Evolutionary conservation across 2,113 vertebrate genomes (phyloP).

Genomic region (Chaenogobius annularis): DNA sequence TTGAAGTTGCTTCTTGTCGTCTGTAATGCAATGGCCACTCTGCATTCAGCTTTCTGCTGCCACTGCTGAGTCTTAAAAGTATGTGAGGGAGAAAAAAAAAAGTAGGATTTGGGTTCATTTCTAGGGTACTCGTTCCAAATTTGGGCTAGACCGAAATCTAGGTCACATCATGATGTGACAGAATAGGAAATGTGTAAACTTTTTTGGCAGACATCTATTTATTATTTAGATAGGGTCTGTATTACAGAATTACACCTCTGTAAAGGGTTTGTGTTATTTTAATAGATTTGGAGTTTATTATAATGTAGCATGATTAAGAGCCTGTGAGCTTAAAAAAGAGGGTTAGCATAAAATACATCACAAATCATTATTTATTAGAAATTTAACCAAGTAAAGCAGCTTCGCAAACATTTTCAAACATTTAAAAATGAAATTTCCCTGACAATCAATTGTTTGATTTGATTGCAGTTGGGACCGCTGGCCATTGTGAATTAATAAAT

Average conservation of each 20-base stretch:
- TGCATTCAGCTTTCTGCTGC: slow-evolving; percentile 68
- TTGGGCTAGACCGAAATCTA: slow-evolving; percentile 2
- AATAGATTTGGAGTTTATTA: background rate
- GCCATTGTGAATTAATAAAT: background rate
- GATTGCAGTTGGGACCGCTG: background rate
- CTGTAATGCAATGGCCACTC: slow-evolving; percentile 57
- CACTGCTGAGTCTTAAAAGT: slow-evolving; percentile 21
- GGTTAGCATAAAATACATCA: background rate
- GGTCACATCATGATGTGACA: background rate
- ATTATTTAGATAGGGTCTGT: background rate
- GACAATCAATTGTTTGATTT: background rate
- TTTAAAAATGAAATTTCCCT: background rate
- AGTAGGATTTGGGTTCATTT: slow-evolving; percentile 13
- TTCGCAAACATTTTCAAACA: background rate
- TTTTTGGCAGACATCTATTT: background rate
- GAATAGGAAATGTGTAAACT: background rate
- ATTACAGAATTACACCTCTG: background rate
- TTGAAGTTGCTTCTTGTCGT: slow-evolving; percentile 76
- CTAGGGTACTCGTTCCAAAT: slow-evolving; percentile 13
- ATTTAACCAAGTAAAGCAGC: background rate
- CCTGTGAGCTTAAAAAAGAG: background rate
- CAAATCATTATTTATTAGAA: background rate
- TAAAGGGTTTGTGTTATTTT: background rate
- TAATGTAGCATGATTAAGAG: background rate
- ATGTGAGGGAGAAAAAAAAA: slow-evolving; percentile 8